phyloP scores from a whole-genome alignment of 2,113 vertebrate species.

The Cacatua alba region DNA sequence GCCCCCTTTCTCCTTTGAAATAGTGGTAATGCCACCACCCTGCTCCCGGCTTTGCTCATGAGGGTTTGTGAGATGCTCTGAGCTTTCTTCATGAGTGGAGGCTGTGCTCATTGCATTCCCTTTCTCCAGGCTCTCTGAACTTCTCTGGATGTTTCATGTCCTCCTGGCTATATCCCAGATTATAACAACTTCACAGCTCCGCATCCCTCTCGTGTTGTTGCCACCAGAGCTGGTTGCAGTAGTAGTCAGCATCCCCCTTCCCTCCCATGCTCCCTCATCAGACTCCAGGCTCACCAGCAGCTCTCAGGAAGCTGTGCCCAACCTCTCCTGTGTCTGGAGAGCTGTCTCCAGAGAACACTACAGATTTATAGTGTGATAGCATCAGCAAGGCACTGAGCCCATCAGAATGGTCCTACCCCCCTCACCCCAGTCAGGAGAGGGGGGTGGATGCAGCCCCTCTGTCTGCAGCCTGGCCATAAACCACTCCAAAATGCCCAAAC shows the following conservation, averaged over 20 bases:
- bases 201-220: background rate
- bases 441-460: background rate
- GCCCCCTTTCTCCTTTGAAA: background rate
- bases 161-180: background rate
- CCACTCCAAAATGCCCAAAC: background rate
- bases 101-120: fast-evolving
- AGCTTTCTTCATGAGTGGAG: fast-evolving
- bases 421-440: background rate
- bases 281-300: background rate
- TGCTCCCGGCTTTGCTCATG: background rate
- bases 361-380: background rate
- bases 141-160: background rate
- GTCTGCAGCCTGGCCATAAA: slow-evolving; percentile 5
- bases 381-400: background rate
- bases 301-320: background rate
- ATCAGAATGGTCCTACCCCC: too few relatives aligned
- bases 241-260: background rate
- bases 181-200: background rate
- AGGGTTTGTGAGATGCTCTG: background rate
- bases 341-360: background rate
- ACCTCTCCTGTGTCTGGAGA: background rate
- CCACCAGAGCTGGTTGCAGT: background rate
- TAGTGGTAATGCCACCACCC: fast-evolving
- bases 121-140: background rate
- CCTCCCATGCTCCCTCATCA: background rate